Base-by-base conservation (phyloP, 2,113 vertebrate species). In the Periophthalmus modestus region DNA sequence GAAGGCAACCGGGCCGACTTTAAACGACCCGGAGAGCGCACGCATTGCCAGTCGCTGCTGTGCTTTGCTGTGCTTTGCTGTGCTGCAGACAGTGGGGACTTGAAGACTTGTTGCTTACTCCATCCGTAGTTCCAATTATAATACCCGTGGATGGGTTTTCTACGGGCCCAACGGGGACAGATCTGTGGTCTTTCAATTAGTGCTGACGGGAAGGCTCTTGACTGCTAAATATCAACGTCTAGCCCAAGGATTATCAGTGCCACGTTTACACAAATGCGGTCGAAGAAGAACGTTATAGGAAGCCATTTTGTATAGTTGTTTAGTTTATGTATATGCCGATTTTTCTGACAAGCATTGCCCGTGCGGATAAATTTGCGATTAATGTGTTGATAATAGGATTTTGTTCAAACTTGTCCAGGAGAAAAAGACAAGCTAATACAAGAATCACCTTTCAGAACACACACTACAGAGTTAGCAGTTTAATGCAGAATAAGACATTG, bases 91-190 rank as follows among this genome's bases (percentile, higher is more conserved):
- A 54, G 62, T 65, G 23, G 66, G 72, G 74, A 66, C 70, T 69
- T 71, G 39, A 50, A 33, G 24, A 72, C 73, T 72, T 67, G 52
- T 79, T 71, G 57, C 73, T 69, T 69, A 59, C 68, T 19, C 59
- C 55, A 59, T 7, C 46, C 63, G 34, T 28, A 2, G 46, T 62
- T 28, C 76, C 75, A 74, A 72, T 83, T 81, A 77, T 65, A 65
- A 70, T 33, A 74, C 73, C 68, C 54, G 21, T 67, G n/a, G 2
- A 58, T 21, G 68, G 43, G 65, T 66, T 67, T 74, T 61, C 67
- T 67, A 65, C 61, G 52, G 23, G 68, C 68, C 68, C 65, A 13
- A 58, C 43, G n/a, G 68, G 55, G 66, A 21, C 24, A 67, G 68
- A 79, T 68, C 57, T 74, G 59, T 11, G 15, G 4, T 71, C 55